Conservation (phyloP, 2,113 vertebrate species). For the Microcebus jonahi region DNA sequence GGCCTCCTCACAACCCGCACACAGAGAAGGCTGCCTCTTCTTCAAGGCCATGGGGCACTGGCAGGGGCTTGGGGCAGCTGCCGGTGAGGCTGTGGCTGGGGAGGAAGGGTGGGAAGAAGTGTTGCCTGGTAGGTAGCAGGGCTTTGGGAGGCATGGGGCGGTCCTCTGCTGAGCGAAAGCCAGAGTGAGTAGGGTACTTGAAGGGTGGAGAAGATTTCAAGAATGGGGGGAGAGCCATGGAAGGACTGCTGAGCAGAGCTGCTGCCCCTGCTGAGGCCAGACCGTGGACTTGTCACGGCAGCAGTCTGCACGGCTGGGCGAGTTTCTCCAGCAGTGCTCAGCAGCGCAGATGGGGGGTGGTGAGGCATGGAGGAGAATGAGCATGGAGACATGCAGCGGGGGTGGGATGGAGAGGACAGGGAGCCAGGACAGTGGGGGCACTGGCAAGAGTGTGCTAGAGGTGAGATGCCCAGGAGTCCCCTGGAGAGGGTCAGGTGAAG, state of each 20-base stretch:
- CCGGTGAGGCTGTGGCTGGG: no score
- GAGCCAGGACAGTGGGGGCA: background rate
- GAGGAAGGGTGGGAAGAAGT: background rate
- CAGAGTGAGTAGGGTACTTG: no score
- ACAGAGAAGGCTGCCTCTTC: background rate
- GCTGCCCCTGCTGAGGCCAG: background rate
- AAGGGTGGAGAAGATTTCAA: background rate
- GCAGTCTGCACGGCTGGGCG: background rate
- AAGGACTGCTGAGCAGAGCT: background rate
- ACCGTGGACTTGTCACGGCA: background rate
- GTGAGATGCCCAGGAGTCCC: background rate
- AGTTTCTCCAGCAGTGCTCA: background rate
- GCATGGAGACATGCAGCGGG: background rate
- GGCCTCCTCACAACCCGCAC: background rate
- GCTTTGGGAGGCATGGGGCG: background rate
- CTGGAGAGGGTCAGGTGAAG: background rate
- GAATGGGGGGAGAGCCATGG: background rate
- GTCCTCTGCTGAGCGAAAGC: background rate
- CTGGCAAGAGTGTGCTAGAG: background rate
- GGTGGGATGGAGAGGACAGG: accelerated
- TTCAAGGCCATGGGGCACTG: background rate
- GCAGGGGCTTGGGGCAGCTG: background rate
- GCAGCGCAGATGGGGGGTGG: background rate
- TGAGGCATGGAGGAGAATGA: background rate
- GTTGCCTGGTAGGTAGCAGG: background rate